A percentile compares a stretch with the other conserved stretches of the same genome.
These are phyloP conservation scores for Nestor notabilis DNA, from an alignment of 2,113 vertebrate species.

Conservation along the genomic window DNA sequence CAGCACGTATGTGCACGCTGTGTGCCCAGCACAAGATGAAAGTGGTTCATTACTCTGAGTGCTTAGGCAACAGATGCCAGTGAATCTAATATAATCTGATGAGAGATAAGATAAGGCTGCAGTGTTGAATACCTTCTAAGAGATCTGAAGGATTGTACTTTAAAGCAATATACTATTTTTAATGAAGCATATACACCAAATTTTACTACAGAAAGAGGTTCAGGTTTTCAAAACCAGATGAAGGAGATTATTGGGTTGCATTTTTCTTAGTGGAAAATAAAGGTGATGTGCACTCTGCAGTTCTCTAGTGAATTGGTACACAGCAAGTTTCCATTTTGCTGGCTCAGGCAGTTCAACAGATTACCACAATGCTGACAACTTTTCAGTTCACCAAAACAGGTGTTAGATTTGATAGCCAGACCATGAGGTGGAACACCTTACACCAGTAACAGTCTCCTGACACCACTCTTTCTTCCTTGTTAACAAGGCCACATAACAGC, in stretches of 20 bases:
- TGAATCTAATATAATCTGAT: background rate
- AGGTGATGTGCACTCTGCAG: rapidly evolving
- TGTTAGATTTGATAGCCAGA: background rate
- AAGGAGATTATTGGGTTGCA: background rate
- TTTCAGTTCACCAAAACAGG: background rate
- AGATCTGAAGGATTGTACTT: background rate
- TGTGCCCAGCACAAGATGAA: background rate
- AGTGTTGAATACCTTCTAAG: background rate
- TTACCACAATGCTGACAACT: background rate
- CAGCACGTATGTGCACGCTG: background rate
- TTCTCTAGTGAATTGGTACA: background rate
- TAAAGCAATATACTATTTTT: background rate
- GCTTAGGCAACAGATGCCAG: background rate
- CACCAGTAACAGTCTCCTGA: rapidly evolving
- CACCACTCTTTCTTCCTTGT: background rate
- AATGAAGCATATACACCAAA: background rate
- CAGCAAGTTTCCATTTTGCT: background rate
- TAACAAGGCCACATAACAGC: background rate
- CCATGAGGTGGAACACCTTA: background rate
- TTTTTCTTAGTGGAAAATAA: background rate
- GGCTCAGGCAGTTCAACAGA: background rate
- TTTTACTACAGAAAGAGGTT: background rate
- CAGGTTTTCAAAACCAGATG: rapidly evolving
- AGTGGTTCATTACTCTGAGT: background rate
- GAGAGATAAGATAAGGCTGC: background rate